Conservation (phyloP, 2,888 invertebrate genomes). For the Smittia aterrima region DNA sequence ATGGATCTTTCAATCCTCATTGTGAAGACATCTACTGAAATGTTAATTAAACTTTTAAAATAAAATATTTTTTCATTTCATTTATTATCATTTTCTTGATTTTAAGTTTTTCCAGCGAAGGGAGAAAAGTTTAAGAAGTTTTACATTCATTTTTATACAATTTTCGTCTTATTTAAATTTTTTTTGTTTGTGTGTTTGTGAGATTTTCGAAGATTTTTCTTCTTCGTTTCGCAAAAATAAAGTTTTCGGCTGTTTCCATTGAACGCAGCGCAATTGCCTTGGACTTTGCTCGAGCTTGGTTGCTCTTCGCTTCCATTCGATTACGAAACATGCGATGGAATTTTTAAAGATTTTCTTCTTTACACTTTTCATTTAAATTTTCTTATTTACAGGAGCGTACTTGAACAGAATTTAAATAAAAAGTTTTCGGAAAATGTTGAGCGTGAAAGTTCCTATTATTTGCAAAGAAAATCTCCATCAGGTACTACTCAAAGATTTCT, state of each 20-base stretch:
- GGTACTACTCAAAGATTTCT: neutral
- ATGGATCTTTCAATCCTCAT: too few relatives aligned
- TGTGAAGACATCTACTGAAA: too few relatives aligned
- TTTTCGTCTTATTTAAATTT: neutral
- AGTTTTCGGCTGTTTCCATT: neutral
- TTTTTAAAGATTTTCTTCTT: neutral
- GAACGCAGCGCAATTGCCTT: neutral
- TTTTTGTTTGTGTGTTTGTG: neutral
- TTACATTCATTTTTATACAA: neutral
- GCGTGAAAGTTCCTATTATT: neutral
- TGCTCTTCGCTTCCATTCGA: neutral
- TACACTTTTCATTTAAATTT: neutral
- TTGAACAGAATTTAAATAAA: neutral
- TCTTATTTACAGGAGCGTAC: neutral
- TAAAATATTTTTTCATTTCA: too few relatives aligned
- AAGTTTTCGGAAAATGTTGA: neutral
- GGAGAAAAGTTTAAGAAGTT: constrained; percentile 1
- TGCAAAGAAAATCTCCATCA: neutral
- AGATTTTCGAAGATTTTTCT: neutral
- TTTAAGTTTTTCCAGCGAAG: neutral
- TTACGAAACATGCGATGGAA: constrained; percentile 1
- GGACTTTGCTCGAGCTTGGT: neutral
- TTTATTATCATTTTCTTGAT: too few relatives aligned
- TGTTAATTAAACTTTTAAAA: too few relatives aligned
- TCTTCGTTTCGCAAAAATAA: neutral